Evolutionary conservation across 2,113 vertebrate species (phyloP), one percentile per base, ranked within the genome.

Genomic region (Barbus barbus): DNA sequence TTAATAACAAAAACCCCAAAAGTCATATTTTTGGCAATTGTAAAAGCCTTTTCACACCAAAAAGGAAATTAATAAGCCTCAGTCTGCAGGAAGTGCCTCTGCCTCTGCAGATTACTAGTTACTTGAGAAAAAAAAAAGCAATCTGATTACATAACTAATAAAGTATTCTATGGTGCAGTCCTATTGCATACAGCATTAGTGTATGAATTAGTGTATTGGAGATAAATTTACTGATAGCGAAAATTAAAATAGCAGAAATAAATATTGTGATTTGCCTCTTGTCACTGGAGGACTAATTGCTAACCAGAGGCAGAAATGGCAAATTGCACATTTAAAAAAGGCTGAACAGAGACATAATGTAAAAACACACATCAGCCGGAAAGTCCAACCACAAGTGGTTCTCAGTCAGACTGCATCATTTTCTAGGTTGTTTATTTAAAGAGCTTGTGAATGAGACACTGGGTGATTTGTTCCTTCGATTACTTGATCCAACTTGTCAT

Each of bases 391-490:
- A 83, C 80, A 78, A 79, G 41, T 82, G 56, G 33, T 65, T 82
- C 76, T 87, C 82, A 65, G 83, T 81, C 77, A 81, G 78, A 86
- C 69, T 83, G 76, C 73, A 86, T 85, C 74, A 81, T 78, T 82
- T 80, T 87, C 87, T 58, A 67, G 81, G 85, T 88, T 91, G 89
- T 92, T 90, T 87, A 85, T 89, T 90, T 91, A 86, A 85, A 83
- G 90, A 63, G 84, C 78, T 84, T 83, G 73, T 86, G 85, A 91
- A 89, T 89, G 71, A 73, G 82, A 75, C 88, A 60, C 85, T 79
- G 84, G 84, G 85, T 86, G 87, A 87, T 88, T 90, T 89, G 86
- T 84, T 88, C 77, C 26, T 84, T 90, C 88, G 89, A 90, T 87
- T 88, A 81, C 86, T 71, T 60, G 89, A 87, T 90, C 78, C 71